Base-by-base conservation (phyloP, 2,113 vertebrate species). In the Silurus meridionalis region DNA sequence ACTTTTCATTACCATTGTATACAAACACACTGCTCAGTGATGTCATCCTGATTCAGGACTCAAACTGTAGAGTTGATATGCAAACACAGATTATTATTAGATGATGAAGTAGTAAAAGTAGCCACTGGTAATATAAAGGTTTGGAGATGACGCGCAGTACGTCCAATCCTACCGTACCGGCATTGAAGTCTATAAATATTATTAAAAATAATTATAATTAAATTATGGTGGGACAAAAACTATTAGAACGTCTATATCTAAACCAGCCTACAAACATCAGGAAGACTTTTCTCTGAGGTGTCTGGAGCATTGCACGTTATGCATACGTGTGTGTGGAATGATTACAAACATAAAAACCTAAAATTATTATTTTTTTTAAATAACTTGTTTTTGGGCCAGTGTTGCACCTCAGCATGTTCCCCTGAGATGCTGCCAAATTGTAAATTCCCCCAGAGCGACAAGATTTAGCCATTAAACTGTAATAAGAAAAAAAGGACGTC, bases 391-490 rank as follows among this genome's bases (percentile, higher is more conserved):
- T 55, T 72, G 13, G 50, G 55, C 55, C n/a, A 19, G 80, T 17
- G 9, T 5, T 5, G 50, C 23, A 19, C 21, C 61, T 66, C 48
- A 21, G 55, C 9, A 11, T 52, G 23, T n/a, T 82, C 46, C 46
- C 8, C 67, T 4, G 11, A 46, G 69, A 63, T 25, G 25, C 71
- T 50, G 57, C 11, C 11, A 72, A 72, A 71, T 81, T 25, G 55
- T 81, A 71, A 86, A 82, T 82, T 86, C 57, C 67, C 79, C 14
- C 66, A 46, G 64, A 75, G 57, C 15, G 57, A 74, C 78, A 82
- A 25, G 80, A 67, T 86, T 82, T 53, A 87, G 50, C 80, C 60
- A 77, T 87, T 83, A 83, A 85, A 55, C 57, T 53, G 6, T 74
- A 83, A 83, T 63, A 64, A 55, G 55, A 60, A 74, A 83, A 53